Evolutionary conservation across 1,140 invertebrate genomes (phyloP), one percentile per base, ranked within the genome.

Genomic region (Hyposmocoma kahamanoa): DNA sequence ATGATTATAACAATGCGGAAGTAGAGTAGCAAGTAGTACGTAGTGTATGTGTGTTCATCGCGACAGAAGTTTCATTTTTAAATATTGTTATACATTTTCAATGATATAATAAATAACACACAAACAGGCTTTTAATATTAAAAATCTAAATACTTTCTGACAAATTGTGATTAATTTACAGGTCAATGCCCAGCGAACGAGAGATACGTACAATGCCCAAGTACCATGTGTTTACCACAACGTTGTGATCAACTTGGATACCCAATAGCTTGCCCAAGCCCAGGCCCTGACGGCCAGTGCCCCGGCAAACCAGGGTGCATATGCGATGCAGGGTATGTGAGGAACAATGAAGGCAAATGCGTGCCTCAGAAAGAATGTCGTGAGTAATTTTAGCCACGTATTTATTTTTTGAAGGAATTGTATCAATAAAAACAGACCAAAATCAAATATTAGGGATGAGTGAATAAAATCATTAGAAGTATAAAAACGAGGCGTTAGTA

Each of bases 301-400:
- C 41, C 41, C n/a, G 41, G 26, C 19, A 17, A 57, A 1, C 46
- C 55, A n/a, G 53, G 56, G 1, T 73, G 70, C 17, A 44, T 62
- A n/a, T 74, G 71, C 36, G 44, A 47, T 20, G 17, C 53, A 3
- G 58, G 54, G 8, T 69, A 62, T 28, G 56, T 59, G 18, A 66
- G 60, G 50, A 58, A 66, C 42, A 9, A 41, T 8, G 8, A 45
- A 15, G 56, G 50, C 2, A 22, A 46, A 11, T 74, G 71, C 9
- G 54, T 74, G 1, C 50, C 62, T 1, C 56, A 50, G 19, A 41
- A 61, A 9, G 42, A 71, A 41, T 73, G 67, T 32, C 34, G 45
- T 47, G 39, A 39, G 56, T 58, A 5, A 21, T 22, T 42, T n/a
- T 13, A 13, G 5, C 17, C 15, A 39, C 20, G 20, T 19, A 11